These are phyloP conservation scores for Agonopterix arenella DNA, from an alignment of 2,888 invertebrate genomes.

Conservation along the genomic window DNA sequence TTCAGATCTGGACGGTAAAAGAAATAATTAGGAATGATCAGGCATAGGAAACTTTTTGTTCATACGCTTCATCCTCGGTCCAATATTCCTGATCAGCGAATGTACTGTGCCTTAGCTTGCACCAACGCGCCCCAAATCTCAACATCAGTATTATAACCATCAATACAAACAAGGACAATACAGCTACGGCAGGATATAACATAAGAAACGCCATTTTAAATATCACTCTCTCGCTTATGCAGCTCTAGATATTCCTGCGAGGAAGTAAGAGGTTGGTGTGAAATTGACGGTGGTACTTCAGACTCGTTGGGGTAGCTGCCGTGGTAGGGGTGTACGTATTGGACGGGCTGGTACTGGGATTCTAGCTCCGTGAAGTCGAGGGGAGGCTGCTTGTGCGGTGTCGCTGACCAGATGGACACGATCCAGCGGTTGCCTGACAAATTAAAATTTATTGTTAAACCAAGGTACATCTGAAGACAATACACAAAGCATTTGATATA, in stretches of 20 bases:
- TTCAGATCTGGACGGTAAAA: no score
- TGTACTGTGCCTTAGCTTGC: constrained; percentile 82
- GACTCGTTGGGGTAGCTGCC: constrained; percentile 36
- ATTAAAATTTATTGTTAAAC: not conserved
- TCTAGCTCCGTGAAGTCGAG: constrained; percentile 87
- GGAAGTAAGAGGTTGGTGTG: constrained; percentile 57
- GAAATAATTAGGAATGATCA: constrained; percentile 18
- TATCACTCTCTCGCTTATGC: constrained; percentile 87
- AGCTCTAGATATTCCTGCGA: constrained; percentile 61
- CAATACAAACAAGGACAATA: constrained; percentile 84
- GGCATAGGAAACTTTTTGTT: constrained; percentile 79
- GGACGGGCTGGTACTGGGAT: constrained; percentile 48
- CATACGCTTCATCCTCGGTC: constrained; percentile 80
- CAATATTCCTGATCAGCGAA: constrained; percentile 80
- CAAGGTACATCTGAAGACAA: not conserved
- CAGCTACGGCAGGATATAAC: constrained; percentile 86
- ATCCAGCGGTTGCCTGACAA: constrained; percentile 88
- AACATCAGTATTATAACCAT: constrained; percentile 85
- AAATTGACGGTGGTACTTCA: constrained; percentile 46
- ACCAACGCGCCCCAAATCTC: constrained; percentile 84
- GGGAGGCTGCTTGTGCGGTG: constrained; percentile 89
- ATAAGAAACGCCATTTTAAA: constrained; percentile 81
- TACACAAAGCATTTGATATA: no score
- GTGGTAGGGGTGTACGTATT: constrained; percentile 39
- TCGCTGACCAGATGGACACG: constrained; percentile 88